Evolutionary conservation across 2,888 invertebrate species (phyloP).

Genomic region (Girardia tigrina): DNA sequence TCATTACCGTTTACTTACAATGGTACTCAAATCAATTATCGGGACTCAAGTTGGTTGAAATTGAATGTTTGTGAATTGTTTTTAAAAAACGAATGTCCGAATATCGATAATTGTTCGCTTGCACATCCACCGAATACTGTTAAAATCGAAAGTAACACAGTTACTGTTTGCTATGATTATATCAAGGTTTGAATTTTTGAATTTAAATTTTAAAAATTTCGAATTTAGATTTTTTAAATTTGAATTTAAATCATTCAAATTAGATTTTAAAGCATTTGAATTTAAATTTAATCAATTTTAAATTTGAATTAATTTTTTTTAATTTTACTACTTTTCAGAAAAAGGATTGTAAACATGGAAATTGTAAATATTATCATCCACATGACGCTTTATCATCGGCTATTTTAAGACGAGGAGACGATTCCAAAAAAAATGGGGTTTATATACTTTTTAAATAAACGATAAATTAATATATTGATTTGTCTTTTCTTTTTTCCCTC

Average conservation of each 20-base stretch:
- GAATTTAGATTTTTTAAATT: no score
- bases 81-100: neutral
- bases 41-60: constrained; percentile 21
- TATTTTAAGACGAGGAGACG: constrained; percentile 16
- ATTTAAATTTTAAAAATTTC: no score
- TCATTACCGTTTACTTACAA: constrained; percentile 9
- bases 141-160: neutral
- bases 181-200: constrained; percentile 13
- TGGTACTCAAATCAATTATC: constrained; percentile 4
- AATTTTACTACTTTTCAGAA: constrained; percentile 8
- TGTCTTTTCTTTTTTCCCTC: neutral
- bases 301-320: no score
- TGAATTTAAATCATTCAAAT: no score
- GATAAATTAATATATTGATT: neutral
- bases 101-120: neutral
- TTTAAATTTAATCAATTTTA: no score
- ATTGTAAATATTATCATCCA: constrained; percentile 27
- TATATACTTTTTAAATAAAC: no score
- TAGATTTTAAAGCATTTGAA: no score
- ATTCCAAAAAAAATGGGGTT: neutral
- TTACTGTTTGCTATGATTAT: constrained; percentile 24
- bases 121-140: constrained; percentile 16
- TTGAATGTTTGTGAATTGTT: constrained; percentile 8
- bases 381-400: neutral
- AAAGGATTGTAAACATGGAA: constrained; percentile 26